Conservation (phyloP, 2,888 invertebrate genomes). For the Spicauda simplicius region DNA sequence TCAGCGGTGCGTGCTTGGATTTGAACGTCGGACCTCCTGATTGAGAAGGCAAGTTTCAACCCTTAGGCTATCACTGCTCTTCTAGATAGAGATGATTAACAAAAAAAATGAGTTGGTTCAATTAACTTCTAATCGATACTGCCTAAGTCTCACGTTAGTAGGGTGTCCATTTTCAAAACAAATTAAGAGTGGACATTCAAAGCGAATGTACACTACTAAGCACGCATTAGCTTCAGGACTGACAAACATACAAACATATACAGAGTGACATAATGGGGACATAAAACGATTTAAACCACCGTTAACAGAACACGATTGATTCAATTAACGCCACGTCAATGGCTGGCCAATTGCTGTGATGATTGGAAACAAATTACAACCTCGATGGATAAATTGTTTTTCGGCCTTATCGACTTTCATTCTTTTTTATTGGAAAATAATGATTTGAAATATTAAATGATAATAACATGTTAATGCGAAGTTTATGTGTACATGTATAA, state of each 20-base stretch:
- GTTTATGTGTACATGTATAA: no score
- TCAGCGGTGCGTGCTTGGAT: no score
- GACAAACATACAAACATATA: conserved; percentile 38
- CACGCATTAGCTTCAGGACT: conserved; percentile 57
- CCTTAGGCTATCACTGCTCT: no score
- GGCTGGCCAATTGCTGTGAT: conserved; percentile 35
- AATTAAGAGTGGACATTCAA: no score
- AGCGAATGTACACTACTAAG: conserved; percentile 44
- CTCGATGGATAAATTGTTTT: conserved; percentile 19
- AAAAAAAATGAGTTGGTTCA: no score
- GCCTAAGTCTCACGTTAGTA: no score
- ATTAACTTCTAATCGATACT: no score
- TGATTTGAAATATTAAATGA: neutral
- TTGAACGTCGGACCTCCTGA: no score
- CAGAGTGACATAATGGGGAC: conserved; percentile 17
- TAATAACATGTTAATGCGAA: no score
- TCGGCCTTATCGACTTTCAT: conserved; percentile 17
- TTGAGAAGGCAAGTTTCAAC: no score
- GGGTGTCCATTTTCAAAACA: no score
- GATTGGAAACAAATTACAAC: conserved; percentile 38
- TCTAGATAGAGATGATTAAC: no score
- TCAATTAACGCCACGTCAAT: conserved; percentile 34
- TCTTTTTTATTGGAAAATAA: conserved; percentile 19
- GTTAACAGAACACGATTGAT: conserved; percentile 33
- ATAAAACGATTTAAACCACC: conserved; percentile 35